A percentile compares a stretch with the other conserved stretches of the same genome.
Conservation (phyloP, 2,797 vertebrate species). For the Enteromius anoplus region DNA sequence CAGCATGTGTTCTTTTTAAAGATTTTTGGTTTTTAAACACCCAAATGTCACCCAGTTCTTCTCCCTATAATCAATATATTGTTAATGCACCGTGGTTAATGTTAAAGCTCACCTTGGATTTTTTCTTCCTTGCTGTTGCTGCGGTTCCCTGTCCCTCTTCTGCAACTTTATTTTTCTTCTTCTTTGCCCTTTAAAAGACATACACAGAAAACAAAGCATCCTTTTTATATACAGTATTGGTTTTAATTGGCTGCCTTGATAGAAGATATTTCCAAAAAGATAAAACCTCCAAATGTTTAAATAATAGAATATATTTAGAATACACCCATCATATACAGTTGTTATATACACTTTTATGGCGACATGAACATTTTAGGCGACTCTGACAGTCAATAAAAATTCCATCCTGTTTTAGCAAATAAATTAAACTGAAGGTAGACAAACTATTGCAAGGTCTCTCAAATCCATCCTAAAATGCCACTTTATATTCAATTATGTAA, state of each 20-base stretch:
- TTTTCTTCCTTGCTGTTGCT: conserved; percentile 42
- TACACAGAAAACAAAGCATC: background rate
- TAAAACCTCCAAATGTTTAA: background rate
- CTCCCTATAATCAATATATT: conserved; percentile 1
- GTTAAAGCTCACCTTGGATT: conserved; percentile 39
- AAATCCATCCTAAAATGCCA: background rate
- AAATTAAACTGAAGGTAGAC: background rate
- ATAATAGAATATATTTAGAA: background rate
- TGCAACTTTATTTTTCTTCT: conserved; percentile 48
- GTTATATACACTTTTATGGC: background rate
- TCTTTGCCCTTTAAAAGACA: conserved; percentile 51
- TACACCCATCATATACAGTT: background rate
- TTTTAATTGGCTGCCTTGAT: background rate
- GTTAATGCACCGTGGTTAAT: background rate
- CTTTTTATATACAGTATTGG: background rate
- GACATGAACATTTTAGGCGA: too few species aligned
- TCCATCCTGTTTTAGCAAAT: background rate
- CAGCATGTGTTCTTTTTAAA: background rate
- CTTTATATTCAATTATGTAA: background rate
- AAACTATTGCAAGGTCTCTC: background rate
- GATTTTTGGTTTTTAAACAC: background rate
- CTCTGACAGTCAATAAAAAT: background rate
- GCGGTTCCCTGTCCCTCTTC: conserved; percentile 14
- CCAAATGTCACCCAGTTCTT: background rate
- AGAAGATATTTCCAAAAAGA: background rate